Evolutionary conservation across 2,888 invertebrate genomes (phyloP).

Genomic region (Cataglyphis cursor): DNA sequence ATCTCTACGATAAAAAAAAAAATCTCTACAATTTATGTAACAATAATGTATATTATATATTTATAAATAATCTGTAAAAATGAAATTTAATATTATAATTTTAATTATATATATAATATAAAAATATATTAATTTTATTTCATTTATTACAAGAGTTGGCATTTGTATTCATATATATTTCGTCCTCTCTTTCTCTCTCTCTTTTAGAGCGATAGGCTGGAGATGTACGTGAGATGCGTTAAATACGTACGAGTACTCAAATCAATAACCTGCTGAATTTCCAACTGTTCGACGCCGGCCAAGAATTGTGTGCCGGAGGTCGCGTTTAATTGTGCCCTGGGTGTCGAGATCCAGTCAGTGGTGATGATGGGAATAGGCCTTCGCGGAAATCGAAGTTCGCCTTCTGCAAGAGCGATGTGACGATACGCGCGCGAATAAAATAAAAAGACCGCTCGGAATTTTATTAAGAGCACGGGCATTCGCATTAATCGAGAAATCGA

Average conservation of each 20-base stretch:
- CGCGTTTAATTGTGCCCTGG: conserved; percentile 89
- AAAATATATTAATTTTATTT: not conserved
- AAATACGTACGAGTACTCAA: conserved; percentile 90
- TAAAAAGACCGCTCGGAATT: not conserved
- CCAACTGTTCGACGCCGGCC: conserved; percentile 90
- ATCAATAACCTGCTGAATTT: conserved; percentile 94
- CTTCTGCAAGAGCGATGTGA: conserved; percentile 10
- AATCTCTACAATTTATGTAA: not conserved
- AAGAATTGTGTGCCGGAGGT: conserved; percentile 91
- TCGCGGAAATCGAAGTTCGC: conserved; percentile 26
- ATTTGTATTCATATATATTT: not conserved
- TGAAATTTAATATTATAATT: not conserved
- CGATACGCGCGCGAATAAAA: not conserved
- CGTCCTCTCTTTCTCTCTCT: not conserved
- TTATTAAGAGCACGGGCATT: conserved; percentile 22
- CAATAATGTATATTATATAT: not conserved
- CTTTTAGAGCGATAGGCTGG: not conserved
- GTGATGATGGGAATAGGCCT: conserved; percentile 89
- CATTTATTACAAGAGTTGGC: not conserved
- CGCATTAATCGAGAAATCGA: conserved; percentile 14
- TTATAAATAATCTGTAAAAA: not conserved
- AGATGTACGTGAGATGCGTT: not conserved
- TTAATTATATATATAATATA: not conserved
- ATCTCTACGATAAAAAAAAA: not conserved
- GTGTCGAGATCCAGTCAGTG: conserved; percentile 89